A percentile compares a stretch with the other conserved stretches of the same genome.
These are phyloP conservation scores for Dufourea novaeangliae DNA, from an alignment of 1,140 invertebrate genomes.

Conservation along the genomic window DNA sequence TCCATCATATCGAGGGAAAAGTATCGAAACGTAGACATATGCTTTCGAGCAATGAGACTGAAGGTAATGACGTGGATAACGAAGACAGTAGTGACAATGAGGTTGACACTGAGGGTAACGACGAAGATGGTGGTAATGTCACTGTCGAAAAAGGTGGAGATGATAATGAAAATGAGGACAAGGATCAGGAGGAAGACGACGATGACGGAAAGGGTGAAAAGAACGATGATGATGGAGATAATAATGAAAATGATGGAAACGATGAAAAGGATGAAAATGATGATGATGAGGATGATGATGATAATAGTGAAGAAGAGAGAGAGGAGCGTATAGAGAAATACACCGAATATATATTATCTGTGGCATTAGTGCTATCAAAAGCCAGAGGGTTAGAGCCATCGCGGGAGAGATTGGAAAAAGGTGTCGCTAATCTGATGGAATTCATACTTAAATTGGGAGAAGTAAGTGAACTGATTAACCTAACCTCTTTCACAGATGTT, in stretches of 20 bases:
- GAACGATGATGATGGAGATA: neutral
- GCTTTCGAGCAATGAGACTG: neutral
- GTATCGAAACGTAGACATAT: neutral
- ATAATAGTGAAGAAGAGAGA: neutral
- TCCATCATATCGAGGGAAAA: neutral
- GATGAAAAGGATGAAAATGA: neutral
- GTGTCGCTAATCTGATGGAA: conserved; percentile 31
- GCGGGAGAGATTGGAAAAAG: conserved; percentile 8
- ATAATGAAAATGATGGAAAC: neutral
- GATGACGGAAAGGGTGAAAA: neutral
- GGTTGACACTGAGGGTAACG: neutral
- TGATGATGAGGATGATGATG: neutral
- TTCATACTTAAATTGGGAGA: conserved; percentile 30
- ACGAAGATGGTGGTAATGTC: neutral
- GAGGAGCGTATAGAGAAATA: neutral
- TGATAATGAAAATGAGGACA: neutral
- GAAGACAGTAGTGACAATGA: neutral
- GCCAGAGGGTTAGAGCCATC: conserved; percentile 21
- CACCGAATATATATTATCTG: conserved; percentile 6
- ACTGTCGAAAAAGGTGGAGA: neutral
- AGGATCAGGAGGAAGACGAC: neutral
- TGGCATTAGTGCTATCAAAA: conserved; percentile 23
- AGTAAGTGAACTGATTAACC: neutral
- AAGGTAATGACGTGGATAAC: neutral
- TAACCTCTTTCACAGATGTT: no score